Percentiles rank a stretch among this genome's conserved stretches.
phyloP scores from a whole-genome alignment of 2,888 invertebrate species.

The Drosophila paucipuncta region DNA sequence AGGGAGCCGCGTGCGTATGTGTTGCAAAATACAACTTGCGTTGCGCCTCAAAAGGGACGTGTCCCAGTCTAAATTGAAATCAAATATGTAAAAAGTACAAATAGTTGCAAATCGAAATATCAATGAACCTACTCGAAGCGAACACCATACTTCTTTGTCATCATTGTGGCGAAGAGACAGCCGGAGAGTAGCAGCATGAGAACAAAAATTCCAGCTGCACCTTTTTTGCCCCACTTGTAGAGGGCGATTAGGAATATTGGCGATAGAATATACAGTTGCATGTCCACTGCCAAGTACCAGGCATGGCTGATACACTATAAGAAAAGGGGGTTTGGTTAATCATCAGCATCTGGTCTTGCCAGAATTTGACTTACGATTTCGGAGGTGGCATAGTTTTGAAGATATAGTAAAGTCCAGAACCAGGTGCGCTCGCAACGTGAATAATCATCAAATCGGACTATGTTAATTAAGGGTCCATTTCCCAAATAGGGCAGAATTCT shows the following conservation, averaged over 20 bases:
- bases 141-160: conserved; percentile 63
- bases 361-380: conserved; percentile 66
- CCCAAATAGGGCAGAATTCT: conserved; percentile 86
- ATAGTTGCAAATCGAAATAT: background rate
- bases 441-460: conserved; percentile 61
- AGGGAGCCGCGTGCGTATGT: conserved; percentile 73
- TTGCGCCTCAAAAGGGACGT: background rate
- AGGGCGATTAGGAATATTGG: conserved; percentile 86
- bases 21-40: conserved; percentile 72
- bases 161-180: conserved; percentile 71
- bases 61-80: conserved; percentile 17
- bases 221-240: conserved; percentile 79
- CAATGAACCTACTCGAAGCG: conserved; percentile 35
- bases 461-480: conserved; percentile 86
- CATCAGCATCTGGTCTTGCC: rapidly evolving
- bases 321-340: background rate
- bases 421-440: conserved; percentile 84
- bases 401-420: conserved; percentile 86
- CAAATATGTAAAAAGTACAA: background rate
- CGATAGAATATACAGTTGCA: conserved; percentile 86
- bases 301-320: conserved; percentile 86
- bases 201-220: conserved; percentile 55
- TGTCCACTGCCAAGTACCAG: conserved; percentile 87
- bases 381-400: conserved; percentile 85
- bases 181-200: conserved; percentile 70